Percentiles rank a stretch among this genome's conserved stretches.
Conservation (phyloP, 2,888 invertebrate genomes). For the Lithophane semibrunnea region DNA sequence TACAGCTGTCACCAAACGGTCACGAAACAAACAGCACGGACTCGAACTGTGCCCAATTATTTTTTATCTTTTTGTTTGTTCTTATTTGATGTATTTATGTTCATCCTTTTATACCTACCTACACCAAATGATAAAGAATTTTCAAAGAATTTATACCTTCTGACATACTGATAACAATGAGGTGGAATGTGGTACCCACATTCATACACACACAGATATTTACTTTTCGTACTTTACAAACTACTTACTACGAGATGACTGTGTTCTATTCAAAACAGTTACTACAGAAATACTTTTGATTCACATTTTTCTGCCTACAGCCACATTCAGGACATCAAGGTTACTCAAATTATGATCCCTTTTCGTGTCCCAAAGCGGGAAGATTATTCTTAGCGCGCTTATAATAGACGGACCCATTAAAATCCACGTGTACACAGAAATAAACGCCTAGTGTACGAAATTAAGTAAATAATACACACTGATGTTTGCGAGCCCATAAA, state of each 20-base stretch:
- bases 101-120: neutral
- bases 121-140: too few species aligned
- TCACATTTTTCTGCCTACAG: neutral
- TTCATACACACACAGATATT: too few species aligned
- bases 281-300: neutral
- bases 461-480: slow-evolving; percentile 28
- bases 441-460: slow-evolving; percentile 31
- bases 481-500: slow-evolving; percentile 29
- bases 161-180: too few species aligned
- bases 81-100: neutral
- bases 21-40: too few species aligned
- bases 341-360: slow-evolving; percentile 16
- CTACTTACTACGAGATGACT: too few species aligned
- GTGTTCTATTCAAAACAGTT: neutral
- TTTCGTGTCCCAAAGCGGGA: slow-evolving; percentile 8
- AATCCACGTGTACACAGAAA: slow-evolving; percentile 46
- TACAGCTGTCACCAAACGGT: too few species aligned
- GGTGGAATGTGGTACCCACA: too few species aligned
- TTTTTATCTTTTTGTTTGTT: neutral
- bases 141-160: too few species aligned
- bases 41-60: too few species aligned
- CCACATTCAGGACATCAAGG: neutral
- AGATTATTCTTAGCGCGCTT: slow-evolving; percentile 44
- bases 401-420: slow-evolving; percentile 26
- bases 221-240: too few species aligned